These are phyloP conservation scores for Sphenopsis melanotis DNA, from an alignment of 2,797 vertebrate species.

Conservation along the genomic window DNA sequence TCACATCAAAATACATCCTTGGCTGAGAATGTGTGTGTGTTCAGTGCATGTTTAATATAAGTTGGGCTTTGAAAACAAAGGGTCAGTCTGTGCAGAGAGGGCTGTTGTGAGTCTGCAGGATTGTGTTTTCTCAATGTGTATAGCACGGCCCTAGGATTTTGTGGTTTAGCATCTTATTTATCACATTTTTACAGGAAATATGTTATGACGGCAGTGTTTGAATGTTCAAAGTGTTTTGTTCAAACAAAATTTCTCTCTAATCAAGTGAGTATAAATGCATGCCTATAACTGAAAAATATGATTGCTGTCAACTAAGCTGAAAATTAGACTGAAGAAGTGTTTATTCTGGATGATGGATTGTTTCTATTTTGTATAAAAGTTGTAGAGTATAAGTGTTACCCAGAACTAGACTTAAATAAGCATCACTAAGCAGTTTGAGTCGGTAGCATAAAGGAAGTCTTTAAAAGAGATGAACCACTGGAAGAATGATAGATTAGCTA, in stretches of 20 bases:
- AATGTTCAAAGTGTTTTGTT: background rate
- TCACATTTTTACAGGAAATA: background rate
- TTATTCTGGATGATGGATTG: background rate
- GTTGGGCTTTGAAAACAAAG: background rate
- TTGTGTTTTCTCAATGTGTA: background rate
- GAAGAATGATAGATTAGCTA: background rate
- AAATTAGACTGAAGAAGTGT: background rate
- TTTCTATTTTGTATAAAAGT: background rate
- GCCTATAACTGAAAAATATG: background rate
- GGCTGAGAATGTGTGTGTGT: background rate
- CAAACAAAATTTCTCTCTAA: background rate
- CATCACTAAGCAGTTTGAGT: background rate
- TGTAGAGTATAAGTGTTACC: background rate
- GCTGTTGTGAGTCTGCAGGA: background rate
- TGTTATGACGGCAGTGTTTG: background rate
- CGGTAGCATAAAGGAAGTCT: background rate
- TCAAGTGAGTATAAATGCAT: background rate
- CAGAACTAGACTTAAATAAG: slow-evolving; percentile 9
- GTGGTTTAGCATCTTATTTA: background rate
- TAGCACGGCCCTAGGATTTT: background rate
- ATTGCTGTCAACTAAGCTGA: background rate
- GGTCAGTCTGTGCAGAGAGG: accelerated
- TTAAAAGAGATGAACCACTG: background rate
- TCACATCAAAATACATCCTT: background rate
- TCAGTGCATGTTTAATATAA: background rate